A percentile compares a stretch with the other conserved stretches of the same genome.
Conservation (phyloP, 2,888 invertebrate species). For the Chironomus riparius region DNA sequence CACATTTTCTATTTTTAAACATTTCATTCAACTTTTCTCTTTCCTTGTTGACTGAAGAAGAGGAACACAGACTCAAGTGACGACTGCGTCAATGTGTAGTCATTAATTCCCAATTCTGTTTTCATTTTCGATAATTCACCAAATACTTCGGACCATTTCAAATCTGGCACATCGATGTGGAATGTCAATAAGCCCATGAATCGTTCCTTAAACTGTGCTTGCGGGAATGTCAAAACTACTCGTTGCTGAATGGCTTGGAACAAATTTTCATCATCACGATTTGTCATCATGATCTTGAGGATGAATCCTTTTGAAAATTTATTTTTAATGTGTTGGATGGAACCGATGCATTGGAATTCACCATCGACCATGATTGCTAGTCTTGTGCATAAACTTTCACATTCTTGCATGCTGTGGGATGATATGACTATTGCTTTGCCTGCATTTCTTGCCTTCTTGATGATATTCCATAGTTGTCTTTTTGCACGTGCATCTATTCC, state of each 20-base stretch:
- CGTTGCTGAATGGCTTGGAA: background rate
- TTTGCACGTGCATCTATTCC: constrained; percentile 74
- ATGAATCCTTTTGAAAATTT: constrained; percentile 56
- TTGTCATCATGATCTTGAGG: constrained; percentile 42
- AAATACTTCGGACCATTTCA: constrained; percentile 59
- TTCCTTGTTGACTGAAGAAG: constrained; percentile 49
- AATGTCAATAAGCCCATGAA: constrained; percentile 63
- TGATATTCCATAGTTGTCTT: constrained; percentile 61
- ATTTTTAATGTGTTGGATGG: constrained; percentile 58
- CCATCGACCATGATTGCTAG: constrained; percentile 68
- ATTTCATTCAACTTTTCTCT: background rate
- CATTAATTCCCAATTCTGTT: constrained; percentile 52
- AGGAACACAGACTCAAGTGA: constrained; percentile 71
- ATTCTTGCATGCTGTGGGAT: constrained; percentile 71
- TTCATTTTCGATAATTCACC: constrained; percentile 56
- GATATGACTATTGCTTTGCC: constrained; percentile 62
- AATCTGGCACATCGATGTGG: constrained; percentile 49
- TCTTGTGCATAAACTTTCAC: constrained; percentile 63
- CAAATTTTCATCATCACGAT: constrained; percentile 33
- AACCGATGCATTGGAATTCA: constrained; percentile 55
- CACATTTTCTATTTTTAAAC: background rate
- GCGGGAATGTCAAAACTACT: background rate
- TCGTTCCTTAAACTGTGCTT: constrained; percentile 48
- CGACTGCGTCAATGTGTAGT: constrained; percentile 72
- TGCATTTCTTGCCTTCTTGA: constrained; percentile 54